Conservation (phyloP, 2,113 vertebrate genomes). For the Fregata magnificens region DNA sequence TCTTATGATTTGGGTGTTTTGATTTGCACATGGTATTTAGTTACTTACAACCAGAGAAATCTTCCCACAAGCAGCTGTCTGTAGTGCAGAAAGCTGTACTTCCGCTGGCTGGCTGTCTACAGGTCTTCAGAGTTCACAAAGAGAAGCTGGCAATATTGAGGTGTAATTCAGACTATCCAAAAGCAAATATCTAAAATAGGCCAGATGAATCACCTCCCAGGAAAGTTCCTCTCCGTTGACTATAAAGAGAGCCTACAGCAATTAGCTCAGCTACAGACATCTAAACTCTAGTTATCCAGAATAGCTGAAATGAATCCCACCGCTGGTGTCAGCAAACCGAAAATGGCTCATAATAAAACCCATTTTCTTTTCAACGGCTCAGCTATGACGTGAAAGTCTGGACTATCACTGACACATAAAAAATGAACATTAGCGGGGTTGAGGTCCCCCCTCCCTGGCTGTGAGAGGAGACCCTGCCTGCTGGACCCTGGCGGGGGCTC, state of each 20-base stretch:
- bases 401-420: background rate
- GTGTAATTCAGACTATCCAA: background rate
- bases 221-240: background rate
- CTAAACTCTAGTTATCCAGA: background rate
- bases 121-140: background rate
- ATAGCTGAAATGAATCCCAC: background rate
- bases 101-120: background rate
- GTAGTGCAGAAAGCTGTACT: background rate
- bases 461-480: background rate
- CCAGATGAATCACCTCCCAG: background rate
- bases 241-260: background rate
- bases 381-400: background rate
- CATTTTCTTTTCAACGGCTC: background rate
- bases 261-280: background rate
- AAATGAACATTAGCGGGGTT: rapidly evolving
- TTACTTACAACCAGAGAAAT: background rate
- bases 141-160: background rate
- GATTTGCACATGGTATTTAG: background rate
- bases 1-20: background rate
- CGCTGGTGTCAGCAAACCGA: background rate
- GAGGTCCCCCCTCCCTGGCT: background rate
- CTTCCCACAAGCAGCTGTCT: background rate
- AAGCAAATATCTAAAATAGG: background rate
- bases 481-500: background rate
- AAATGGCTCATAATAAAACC: background rate